These are phyloP conservation scores for Chironomus tentans DNA, from an alignment of 2,888 invertebrate species.

Conservation along the genomic window DNA sequence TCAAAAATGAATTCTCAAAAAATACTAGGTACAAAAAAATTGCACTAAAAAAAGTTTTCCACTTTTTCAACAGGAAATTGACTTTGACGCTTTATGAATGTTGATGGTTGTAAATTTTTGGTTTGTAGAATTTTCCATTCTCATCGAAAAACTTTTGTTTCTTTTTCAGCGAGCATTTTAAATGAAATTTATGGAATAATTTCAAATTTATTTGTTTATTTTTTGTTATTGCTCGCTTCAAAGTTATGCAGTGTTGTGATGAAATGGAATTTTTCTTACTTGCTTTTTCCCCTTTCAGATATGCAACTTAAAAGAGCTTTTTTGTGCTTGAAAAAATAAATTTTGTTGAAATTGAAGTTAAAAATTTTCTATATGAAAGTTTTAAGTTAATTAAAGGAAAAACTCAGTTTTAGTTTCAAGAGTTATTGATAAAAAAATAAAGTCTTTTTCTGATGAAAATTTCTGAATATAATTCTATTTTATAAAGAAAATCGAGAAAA, in stretches of 20 bases:
- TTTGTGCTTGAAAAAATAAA: no score
- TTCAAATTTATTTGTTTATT: not conserved
- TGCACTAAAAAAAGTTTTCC: not conserved
- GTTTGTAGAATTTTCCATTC: not conserved
- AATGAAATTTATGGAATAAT: not conserved
- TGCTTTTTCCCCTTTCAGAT: not conserved
- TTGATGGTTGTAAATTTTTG: not conserved
- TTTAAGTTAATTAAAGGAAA: no score
- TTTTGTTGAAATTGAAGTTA: no score
- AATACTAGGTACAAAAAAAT: not conserved
- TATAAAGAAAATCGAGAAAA: no score
- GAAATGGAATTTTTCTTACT: not conserved
- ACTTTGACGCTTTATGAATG: not conserved
- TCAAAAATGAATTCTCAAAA: no score
- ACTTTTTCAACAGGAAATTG: not conserved
- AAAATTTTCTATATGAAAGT: no score
- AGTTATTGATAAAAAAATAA: no score
- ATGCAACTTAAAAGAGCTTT: not conserved
- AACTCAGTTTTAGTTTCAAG: no score
- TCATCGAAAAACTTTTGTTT: not conserved
- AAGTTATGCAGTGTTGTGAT: not conserved
- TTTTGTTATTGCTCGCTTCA: not conserved
- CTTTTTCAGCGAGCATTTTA: not conserved
- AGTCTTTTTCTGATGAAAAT: no score
- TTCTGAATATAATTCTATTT: no score